Base-by-base conservation (phyloP, 1,140 invertebrate species). In the Nephila pilipes region DNA sequence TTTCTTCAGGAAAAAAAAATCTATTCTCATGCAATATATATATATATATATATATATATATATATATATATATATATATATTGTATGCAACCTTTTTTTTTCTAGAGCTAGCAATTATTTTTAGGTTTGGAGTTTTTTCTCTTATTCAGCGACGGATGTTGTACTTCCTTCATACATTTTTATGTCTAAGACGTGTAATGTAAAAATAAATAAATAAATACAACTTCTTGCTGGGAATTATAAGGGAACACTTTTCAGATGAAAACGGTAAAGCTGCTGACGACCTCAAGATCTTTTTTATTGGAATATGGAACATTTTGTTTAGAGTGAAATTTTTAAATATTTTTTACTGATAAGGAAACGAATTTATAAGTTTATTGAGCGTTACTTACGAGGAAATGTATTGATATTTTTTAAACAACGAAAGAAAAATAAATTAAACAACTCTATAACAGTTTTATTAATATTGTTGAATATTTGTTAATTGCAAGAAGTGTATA, bases 21-120 rank as follows among this genome's bases (percentile, higher is more conserved):
- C 69, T 2, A 65, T 58, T 80, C 18, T 80, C 46, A 81, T 29
- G 57, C 46, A 29, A 25, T 55, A 83, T 46, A 83, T 38, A 83
- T 29, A 79, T 16, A 32, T 79, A 14, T 32, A 38, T 80, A 36
- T 38, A 29, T 80, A 36, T 69, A 46, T 46, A 46, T 85, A 55
- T 29, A 46, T 85, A n/a, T 80, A 25, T 55, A 85, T 55, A 85
- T 46, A 85, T 85, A 55, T 29, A 46, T 85, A n/a, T 80, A 79
- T 36, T 80, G 29, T 79, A 90, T 90, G 88, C 79, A 90, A 90
- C 88, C 75, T 90, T 90, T 80, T 80, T 25, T 90, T 22, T 85
- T 85, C 81, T 46, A 12, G 32, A 20, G n/a, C 18, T 29, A 60
- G 75, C 75, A 90, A 90, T 81, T 90, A 90, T 81, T 90, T 90